These are phyloP conservation scores for Drosophila malerkotliana DNA, from an alignment of 1,140 invertebrate genomes.

Conservation along the genomic window DNA sequence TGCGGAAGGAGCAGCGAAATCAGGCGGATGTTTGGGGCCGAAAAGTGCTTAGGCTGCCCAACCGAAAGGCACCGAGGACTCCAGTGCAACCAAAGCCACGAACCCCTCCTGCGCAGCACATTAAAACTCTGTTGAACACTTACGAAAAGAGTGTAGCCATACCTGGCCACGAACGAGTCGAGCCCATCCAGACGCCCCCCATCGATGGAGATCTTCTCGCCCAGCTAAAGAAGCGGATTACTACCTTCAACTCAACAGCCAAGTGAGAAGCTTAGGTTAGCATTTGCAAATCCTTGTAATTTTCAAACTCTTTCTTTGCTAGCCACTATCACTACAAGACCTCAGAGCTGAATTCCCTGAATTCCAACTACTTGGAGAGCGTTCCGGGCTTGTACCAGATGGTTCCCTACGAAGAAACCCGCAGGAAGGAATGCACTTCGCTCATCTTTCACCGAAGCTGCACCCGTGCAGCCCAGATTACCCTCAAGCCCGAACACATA, in stretches of 20 bases:
- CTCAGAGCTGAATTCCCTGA: conserved; percentile 88
- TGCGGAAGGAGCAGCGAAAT: conserved; percentile 85
- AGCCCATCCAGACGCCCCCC: conserved; percentile 18
- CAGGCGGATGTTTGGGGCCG: conserved; percentile 84
- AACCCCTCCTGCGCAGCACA: conserved; percentile 85
- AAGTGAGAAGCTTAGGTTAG: conserved; percentile 46
- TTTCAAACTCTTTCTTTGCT: background rate
- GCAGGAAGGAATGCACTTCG: conserved; percentile 61
- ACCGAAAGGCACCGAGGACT: conserved; percentile 33
- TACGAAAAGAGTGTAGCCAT: conserved; percentile 87
- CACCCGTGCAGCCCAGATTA: conserved; percentile 49
- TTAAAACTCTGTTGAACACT: conserved; percentile 86
- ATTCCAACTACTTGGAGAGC: conserved; percentile 88
- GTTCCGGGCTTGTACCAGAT: conserved; percentile 88
- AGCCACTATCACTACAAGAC: conserved; percentile 85
- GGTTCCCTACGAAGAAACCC: conserved; percentile 58
- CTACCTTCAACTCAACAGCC: conserved; percentile 60
- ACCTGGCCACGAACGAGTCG: conserved; percentile 40
- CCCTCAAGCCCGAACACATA: conserved; percentile 53
- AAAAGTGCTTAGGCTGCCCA: conserved; percentile 54
- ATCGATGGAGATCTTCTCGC: conserved; percentile 36
- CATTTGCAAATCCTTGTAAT: background rate
- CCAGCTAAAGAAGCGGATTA: conserved; percentile 51
- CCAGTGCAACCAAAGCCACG: conserved; percentile 57
- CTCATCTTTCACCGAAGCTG: conserved; percentile 72